Evolutionary conservation across 1,140 invertebrate species (phyloP).

Genomic region (Cydia fagiglandana): DNA sequence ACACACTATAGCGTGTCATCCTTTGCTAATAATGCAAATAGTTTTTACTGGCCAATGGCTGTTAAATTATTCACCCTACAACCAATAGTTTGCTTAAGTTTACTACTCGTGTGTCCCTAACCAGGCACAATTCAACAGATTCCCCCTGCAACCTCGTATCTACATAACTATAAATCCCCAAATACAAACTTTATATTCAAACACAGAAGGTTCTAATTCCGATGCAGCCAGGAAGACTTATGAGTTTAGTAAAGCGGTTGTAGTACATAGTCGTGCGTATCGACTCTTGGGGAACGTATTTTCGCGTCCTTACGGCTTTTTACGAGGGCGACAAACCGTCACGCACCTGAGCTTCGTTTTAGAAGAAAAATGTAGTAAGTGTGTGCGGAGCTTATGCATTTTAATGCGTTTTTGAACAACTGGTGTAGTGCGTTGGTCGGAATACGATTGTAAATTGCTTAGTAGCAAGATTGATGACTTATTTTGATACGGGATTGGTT

Average conservation of each 20-base stretch:
- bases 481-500: conserved; percentile 13
- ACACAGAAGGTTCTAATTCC: background rate
- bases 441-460: conserved; percentile 19
- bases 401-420: background rate
- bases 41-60: background rate
- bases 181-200: background rate
- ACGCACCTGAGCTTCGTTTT: conserved; percentile 12
- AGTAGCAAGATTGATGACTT: conserved; percentile 16
- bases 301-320: conserved; percentile 28
- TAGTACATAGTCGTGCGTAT: conserved; percentile 18
- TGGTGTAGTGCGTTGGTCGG: conserved; percentile 1
- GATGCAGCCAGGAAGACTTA: background rate
- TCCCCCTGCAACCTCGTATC: background rate
- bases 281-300: conserved; percentile 26
- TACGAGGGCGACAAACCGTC: conserved; percentile 22
- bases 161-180: background rate
- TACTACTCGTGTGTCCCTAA: background rate
- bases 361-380: background rate
- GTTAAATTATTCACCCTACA: background rate
- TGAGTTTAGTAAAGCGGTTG: background rate
- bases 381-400: background rate
- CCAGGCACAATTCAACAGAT: background rate
- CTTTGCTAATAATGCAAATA: no score
- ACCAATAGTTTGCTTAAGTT: background rate
- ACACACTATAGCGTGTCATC: no score